phyloP scores from a whole-genome alignment of 2,888 invertebrate genomes.

The Aquatica leii region DNA sequence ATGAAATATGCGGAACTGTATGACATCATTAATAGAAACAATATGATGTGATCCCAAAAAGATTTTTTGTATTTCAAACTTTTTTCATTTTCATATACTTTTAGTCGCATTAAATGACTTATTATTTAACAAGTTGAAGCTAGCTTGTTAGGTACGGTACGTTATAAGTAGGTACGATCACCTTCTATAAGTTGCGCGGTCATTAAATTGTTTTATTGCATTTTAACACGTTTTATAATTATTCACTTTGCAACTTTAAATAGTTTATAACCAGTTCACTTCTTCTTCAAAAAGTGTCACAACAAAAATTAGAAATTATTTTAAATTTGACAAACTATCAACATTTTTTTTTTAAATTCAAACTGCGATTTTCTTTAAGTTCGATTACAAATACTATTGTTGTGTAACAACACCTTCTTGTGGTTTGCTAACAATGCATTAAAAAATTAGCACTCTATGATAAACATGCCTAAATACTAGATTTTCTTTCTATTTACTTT shows the following conservation, averaged over 20 bases:
- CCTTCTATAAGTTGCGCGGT: slow-evolving; percentile 12
- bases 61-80: too few relatives aligned
- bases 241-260: not conserved
- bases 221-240: slow-evolving; percentile 17
- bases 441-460: slow-evolving; percentile 9
- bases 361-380: too few relatives aligned
- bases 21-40: too few relatives aligned
- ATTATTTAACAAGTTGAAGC: too few relatives aligned
- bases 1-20: too few relatives aligned
- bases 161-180: slow-evolving; percentile 13
- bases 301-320: too few relatives aligned
- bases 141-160: not conserved
- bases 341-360: too few relatives aligned
- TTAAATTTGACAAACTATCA: too few relatives aligned
- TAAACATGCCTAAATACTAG: slow-evolving; percentile 19
- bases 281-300: not conserved
- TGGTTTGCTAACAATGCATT: not conserved
- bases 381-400: too few relatives aligned
- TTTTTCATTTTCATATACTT: too few relatives aligned
- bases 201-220: slow-evolving; percentile 25
- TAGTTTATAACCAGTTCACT: not conserved
- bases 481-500: not conserved
- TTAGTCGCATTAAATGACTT: not conserved
- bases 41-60: not conserved
- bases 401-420: too few relatives aligned